These are phyloP conservation scores for Mormyrus proboscirostris DNA, from an alignment of 2,797 vertebrate genomes.

Conservation along the genomic window DNA sequence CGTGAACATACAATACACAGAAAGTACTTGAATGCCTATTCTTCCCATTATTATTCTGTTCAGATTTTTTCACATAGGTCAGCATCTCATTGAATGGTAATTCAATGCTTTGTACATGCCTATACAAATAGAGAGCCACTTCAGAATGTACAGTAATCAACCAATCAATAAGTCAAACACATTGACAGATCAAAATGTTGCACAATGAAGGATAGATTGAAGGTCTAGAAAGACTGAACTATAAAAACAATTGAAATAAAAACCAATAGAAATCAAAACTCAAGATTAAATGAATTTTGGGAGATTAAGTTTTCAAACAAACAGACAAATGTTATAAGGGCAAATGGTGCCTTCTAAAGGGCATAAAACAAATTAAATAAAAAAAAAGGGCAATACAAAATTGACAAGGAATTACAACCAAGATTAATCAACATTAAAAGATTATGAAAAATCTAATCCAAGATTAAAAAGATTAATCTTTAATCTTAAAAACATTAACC, in stretches of 20 bases:
- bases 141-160: not conserved
- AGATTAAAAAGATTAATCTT: no score
- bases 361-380: not conserved
- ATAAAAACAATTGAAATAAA: not conserved
- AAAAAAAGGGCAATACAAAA: not conserved
- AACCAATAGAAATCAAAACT: not conserved
- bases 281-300: not conserved
- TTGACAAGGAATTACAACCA: no score
- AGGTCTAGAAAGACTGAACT: not conserved
- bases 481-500: no score
- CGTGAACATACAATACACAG: not conserved
- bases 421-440: no score
- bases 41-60: not conserved
- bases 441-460: no score
- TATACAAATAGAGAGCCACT: not conserved
- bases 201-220: not conserved
- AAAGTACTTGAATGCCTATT: not conserved
- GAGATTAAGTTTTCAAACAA: not conserved
- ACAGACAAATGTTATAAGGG: not conserved
- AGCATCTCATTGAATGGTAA: not conserved
- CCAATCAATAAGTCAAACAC: not conserved
- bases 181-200: not conserved
- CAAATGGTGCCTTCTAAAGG: not conserved
- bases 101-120: not conserved
- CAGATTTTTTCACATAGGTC: not conserved